These are phyloP conservation scores for Eretmocerus hayati DNA, from an alignment of 2,888 invertebrate species.

Conservation along the genomic window DNA sequence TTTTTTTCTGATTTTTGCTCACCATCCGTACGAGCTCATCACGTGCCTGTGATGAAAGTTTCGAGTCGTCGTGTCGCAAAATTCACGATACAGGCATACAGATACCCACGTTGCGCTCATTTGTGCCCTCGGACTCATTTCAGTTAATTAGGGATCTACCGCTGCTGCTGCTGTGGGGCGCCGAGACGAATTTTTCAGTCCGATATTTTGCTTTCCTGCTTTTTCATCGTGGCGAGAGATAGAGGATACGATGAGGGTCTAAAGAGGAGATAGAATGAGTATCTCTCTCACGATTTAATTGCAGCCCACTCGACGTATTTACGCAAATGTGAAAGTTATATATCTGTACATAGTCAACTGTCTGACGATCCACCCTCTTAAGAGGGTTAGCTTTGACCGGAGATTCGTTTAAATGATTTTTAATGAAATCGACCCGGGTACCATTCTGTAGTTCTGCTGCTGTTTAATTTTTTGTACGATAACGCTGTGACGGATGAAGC, in stretches of 20 bases:
- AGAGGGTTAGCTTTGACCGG: slow-evolving; percentile 24
- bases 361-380: background rate
- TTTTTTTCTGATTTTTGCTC: background rate
- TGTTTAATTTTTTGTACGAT: too few relatives aligned
- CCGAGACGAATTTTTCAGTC: slow-evolving; percentile 2
- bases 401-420: slow-evolving; percentile 24
- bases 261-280: slow-evolving; percentile 10
- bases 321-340: background rate
- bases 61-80: background rate
- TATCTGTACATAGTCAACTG: background rate
- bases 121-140: slow-evolving; percentile 15
- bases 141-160: slow-evolving; percentile 18
- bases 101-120: slow-evolving; percentile 10
- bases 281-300: slow-evolving; percentile 27
- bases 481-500: too few relatives aligned
- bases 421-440: slow-evolving; percentile 26
- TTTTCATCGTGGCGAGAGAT: slow-evolving; percentile 6
- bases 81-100: slow-evolving; percentile 14
- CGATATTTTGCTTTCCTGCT: slow-evolving; percentile 11
- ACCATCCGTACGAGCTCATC: background rate
- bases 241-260: background rate
- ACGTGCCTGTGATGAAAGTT: background rate
- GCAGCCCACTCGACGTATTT: slow-evolving; percentile 18
- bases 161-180: background rate
- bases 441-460: too few relatives aligned